Evolutionary conservation across 1,140 invertebrate species (phyloP), one percentile per base, ranked within the genome.

Genomic region (Drosophila arizonae): DNA sequence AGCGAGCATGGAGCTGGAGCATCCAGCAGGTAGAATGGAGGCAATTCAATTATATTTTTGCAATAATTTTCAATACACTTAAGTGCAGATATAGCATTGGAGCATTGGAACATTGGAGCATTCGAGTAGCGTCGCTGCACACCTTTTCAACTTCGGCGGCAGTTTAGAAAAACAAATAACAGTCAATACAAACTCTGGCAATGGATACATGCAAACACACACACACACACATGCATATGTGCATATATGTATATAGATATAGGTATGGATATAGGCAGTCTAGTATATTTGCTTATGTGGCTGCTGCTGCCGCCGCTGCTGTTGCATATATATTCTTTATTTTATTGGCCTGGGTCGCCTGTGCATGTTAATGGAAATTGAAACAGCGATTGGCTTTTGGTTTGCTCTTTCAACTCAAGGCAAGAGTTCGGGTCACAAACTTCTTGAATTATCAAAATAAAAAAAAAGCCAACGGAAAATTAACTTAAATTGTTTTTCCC

Each of bases 41-140:
- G 87, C 87, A 86, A 86, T 87, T 90, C 79, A 86, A 82, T 82
- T 82, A 90, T 87, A 80, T 86, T 82, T 90, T 87, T 90, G 86
- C 87, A 90, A 90, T 90, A 90, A 90, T 90, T 90, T 90, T 78
- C 81, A 90, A 90, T 90, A 90, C 86, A 87, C 86, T 90, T 82
- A 90, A 90, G 86, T 90, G 86, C 86, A 90, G 76, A 66, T 65
- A 75, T 61, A 51, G 15, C 52, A 28, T 48, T 63, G n/a, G 11
- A 39, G 36, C 4, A 13, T 30, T 4, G 28, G 4, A 6, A 6
- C 6, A 30, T 30, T 30, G 28, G 28, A 30, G 28, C 21, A 24
- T 24, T 24, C 2, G 4, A 30, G 28, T 6, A 30, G 11, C 13
- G 45, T 39, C 13, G 36, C 54, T 45, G 3, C 54, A 45, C 21